Evolutionary conservation across 2,797 vertebrate species (phyloP).

Genomic region (Pteronotus mesoamericanus): DNA sequence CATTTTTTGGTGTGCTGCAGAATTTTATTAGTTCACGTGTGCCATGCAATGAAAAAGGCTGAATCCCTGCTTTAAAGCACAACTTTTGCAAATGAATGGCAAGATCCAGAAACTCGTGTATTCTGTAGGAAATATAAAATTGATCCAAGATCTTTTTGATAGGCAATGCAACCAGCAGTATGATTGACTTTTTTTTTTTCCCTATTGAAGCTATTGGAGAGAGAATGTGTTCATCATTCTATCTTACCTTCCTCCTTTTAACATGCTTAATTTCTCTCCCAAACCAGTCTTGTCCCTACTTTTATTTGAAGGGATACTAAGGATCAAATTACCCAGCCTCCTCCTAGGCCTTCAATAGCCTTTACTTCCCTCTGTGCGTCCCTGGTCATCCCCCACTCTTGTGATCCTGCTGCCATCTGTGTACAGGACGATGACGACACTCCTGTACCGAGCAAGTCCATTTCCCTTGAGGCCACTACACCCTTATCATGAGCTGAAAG

Average conservation of each 20-base stretch:
- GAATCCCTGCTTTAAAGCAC: neutral
- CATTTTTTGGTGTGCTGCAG: neutral
- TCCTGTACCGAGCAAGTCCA: neutral
- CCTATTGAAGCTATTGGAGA: neutral
- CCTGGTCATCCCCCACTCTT: neutral
- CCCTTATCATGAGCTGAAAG: neutral
- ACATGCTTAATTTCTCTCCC: neutral
- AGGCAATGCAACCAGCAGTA: neutral
- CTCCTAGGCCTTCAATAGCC: neutral
- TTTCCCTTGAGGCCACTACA: neutral
- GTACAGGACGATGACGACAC: neutral
- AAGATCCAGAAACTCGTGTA: neutral
- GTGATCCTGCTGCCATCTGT: neutral
- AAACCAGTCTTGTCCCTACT: neutral
- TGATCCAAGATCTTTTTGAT: neutral
- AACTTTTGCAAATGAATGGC: neutral
- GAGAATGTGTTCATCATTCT: neutral
- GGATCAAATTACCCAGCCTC: neutral
- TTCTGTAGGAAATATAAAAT: neutral
- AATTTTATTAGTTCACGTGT: neutral
- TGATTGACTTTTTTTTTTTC: neutral
- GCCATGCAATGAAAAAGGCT: neutral
- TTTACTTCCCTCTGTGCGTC: neutral
- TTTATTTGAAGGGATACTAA: neutral
- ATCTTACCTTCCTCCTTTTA: neutral